A percentile compares a stretch with the other conserved stretches of the same genome.
These are phyloP conservation scores for Telenomus remus DNA, from an alignment of 1,140 invertebrate genomes.

Conservation along the genomic window DNA sequence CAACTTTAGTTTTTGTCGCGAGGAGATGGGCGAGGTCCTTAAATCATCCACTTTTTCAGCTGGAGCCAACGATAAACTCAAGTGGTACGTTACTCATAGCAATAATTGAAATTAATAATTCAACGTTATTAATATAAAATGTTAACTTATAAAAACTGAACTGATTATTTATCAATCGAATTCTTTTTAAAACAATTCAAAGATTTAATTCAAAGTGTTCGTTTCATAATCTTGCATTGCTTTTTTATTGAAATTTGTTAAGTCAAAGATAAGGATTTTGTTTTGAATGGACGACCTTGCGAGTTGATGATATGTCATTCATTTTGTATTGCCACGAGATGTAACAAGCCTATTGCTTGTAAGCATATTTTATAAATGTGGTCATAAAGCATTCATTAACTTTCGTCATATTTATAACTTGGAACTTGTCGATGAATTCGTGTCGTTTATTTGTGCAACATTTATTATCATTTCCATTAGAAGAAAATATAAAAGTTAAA, in stretches of 20 bases:
- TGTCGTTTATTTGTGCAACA: not conserved
- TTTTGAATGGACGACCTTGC: constrained; percentile 4
- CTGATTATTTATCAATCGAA: no score
- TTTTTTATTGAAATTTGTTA: no score
- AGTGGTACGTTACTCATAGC: constrained; percentile 84
- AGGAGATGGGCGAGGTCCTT: constrained; percentile 99
- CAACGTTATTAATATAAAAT: no score
- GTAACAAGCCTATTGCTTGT: not conserved
- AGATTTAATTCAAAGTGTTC: not conserved
- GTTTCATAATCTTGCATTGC: not conserved
- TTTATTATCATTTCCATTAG: no score
- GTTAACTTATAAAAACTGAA: no score
- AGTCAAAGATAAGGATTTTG: no score
- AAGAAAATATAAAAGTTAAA: no score
- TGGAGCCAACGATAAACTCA: constrained; percentile 98
- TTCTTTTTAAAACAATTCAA: not conserved
- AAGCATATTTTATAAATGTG: constrained; percentile 2
- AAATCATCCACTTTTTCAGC: constrained; percentile 99
- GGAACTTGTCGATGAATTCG: constrained; percentile 11
- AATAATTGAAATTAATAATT: not conserved
- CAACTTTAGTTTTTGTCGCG: constrained; percentile 99
- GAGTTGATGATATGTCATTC: constrained; percentile 10
- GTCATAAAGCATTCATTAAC: constrained; percentile 19
- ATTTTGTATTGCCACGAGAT: constrained; percentile 1
- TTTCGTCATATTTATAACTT: constrained; percentile 15